phyloP scores from a whole-genome alignment of 1,140 invertebrate genomes.

The Thaumetopoea pityocampa region DNA sequence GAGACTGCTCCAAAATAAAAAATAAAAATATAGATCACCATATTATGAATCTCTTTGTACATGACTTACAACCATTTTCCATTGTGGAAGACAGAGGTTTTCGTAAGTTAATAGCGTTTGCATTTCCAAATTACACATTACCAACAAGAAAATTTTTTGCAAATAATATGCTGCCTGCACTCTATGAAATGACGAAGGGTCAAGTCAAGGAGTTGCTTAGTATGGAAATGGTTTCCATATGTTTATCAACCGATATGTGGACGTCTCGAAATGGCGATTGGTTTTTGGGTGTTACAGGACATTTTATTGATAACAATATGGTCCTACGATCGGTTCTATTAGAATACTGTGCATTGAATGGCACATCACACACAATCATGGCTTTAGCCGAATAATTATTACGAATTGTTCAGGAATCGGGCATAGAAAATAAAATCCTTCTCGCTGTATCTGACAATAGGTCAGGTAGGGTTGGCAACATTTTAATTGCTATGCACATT shows the following conservation, averaged over 20 bases:
- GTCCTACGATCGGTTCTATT: not conserved
- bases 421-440: slow-evolving; percentile 2
- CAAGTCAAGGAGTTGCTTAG: not conserved
- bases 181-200: not conserved
- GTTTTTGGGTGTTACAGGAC: not conserved
- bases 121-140: not conserved
- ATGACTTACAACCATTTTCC: not conserved
- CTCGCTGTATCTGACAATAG: slow-evolving; percentile 2
- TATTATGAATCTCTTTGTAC: not conserved
- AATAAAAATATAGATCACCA: slow-evolving; percentile 1
- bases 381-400: not conserved
- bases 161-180: not conserved
- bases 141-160: not conserved
- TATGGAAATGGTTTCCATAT: not conserved
- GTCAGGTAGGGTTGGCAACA: not conserved
- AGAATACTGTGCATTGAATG: not conserved
- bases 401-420: slow-evolving; percentile 1
- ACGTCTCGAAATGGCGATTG: not conserved
- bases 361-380: not conserved
- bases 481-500: slow-evolving; percentile 5
- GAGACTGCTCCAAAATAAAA: slow-evolving; percentile 1
- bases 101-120: not conserved
- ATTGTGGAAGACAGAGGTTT: not conserved
- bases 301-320: slow-evolving; percentile 1
- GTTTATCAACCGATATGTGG: not conserved